Percentiles rank a stretch among this genome's conserved stretches.
These are phyloP conservation scores for Tricholauxania praeusta DNA, from an alignment of 2,888 invertebrate species.

Conservation along the genomic window DNA sequence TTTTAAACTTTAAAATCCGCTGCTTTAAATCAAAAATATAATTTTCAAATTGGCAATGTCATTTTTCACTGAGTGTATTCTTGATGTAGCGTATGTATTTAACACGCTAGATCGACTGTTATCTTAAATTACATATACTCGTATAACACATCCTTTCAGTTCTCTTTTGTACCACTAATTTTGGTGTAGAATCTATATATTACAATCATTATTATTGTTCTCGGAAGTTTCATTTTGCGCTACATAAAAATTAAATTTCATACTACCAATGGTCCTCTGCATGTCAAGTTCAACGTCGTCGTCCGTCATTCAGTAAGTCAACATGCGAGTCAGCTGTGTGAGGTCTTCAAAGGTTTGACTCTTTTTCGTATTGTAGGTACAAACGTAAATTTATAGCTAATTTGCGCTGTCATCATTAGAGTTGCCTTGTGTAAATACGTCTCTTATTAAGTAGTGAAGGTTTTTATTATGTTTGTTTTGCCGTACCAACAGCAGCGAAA, in stretches of 20 bases:
- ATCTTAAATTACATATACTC: too few relatives aligned
- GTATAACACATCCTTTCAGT: too few relatives aligned
- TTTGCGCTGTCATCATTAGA: slow-evolving; percentile 60
- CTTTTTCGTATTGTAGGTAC: slow-evolving; percentile 32
- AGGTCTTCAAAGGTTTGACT: slow-evolving; percentile 49
- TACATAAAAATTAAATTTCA: slow-evolving; percentile 3
- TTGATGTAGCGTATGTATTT: too few relatives aligned
- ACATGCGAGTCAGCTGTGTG: slow-evolving; percentile 54
- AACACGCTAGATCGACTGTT: too few relatives aligned
- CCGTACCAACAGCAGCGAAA: slow-evolving; percentile 1
- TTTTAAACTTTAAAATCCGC: too few relatives aligned
- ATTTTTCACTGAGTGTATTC: too few relatives aligned
- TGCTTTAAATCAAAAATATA: too few relatives aligned
- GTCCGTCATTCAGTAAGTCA: neutral
- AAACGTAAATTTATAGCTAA: slow-evolving; percentile 59
- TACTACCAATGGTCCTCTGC: slow-evolving; percentile 2
- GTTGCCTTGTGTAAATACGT: slow-evolving; percentile 58
- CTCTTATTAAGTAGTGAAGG: neutral
- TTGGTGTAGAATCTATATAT: neutral
- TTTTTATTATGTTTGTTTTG: neutral
- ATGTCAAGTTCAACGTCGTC: neutral
- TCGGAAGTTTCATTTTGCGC: neutral
- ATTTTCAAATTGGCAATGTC: too few relatives aligned
- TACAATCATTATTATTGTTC: slow-evolving; percentile 18
- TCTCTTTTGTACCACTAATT: neutral